A percentile compares a stretch with the other conserved stretches of the same genome.
Evolutionary conservation across 2,888 invertebrate genomes (phyloP).

Genomic region (Reticulitermes lucifugus): DNA sequence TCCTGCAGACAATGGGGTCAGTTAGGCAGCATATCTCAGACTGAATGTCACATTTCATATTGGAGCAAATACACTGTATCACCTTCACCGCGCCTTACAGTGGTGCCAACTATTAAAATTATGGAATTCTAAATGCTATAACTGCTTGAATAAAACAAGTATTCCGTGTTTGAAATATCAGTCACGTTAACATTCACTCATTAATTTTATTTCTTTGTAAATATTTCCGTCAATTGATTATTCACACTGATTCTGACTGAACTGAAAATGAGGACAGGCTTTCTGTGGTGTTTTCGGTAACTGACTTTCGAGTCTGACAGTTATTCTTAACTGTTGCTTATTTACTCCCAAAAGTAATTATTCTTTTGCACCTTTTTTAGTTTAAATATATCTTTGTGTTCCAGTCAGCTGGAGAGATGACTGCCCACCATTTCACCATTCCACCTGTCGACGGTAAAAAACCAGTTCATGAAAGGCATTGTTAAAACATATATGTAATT

Average conservation of each 20-base stretch:
- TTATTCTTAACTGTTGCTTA: too few species aligned
- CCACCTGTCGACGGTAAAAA: too few species aligned
- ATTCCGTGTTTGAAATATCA: neutral
- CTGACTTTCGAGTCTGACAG: too few species aligned
- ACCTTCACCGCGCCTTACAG: neutral
- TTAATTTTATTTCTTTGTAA: neutral
- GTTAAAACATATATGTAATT: too few species aligned
- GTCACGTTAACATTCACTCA: neutral
- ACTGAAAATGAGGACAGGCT: neutral
- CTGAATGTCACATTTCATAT: neutral
- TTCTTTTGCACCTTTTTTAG: too few species aligned
- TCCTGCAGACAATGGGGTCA: too few species aligned
- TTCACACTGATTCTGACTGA: neutral
- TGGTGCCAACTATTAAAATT: neutral
- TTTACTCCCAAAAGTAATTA: too few species aligned
- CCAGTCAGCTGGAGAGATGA: too few species aligned
- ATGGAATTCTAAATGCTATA: neutral
- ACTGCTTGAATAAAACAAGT: neutral
- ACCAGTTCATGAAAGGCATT: too few species aligned
- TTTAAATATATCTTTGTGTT: too few species aligned
- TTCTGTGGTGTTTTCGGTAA: too few species aligned
- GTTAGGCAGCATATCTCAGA: conserved; percentile 2
- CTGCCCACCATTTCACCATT: too few species aligned
- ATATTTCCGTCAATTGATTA: neutral
- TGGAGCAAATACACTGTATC: neutral